Conservation (phyloP, 2,113 vertebrate species). For the Setophaga kirtlandii region DNA sequence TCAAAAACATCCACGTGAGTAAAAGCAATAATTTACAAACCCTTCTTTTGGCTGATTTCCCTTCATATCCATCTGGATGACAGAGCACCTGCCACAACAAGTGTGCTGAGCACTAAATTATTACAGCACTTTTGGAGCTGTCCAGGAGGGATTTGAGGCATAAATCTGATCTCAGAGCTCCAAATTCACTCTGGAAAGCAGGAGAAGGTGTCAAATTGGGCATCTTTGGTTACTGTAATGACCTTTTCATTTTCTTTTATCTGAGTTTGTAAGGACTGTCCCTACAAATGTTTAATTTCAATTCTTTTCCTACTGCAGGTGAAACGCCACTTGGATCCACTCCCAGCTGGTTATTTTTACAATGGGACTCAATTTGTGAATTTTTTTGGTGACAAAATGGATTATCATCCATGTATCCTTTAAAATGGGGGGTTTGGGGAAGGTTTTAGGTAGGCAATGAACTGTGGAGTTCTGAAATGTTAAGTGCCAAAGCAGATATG, state of each 20-base stretch:
- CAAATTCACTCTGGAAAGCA: neutral
- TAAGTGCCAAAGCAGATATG: neutral
- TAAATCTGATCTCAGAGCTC: neutral
- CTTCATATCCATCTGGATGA: neutral
- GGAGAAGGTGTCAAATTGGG: neutral
- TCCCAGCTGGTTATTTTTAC: conserved; percentile 92
- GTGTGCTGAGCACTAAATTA: neutral
- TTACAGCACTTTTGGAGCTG: neutral
- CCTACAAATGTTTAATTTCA: neutral
- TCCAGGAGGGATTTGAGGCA: neutral
- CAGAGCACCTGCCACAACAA: neutral
- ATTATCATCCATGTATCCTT: conserved; percentile 95
- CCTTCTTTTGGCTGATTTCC: neutral
- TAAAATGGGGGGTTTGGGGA: conserved; percentile 18
- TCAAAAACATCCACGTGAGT: conserved; percentile 92
- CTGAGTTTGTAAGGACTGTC: neutral
- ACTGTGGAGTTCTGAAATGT: neutral
- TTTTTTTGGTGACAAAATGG: conserved; percentile 91
- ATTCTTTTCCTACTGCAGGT: conserved; percentile 60
- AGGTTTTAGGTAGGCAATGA: neutral
- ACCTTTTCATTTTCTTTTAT: neutral
- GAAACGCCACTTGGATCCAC: conserved; percentile 86
- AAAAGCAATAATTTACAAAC: neutral
- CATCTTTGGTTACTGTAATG: neutral
- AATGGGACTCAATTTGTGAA: conserved; percentile 91